phyloP scores from a whole-genome alignment of 2,113 vertebrate genomes.

The Perca schrenkii region DNA sequence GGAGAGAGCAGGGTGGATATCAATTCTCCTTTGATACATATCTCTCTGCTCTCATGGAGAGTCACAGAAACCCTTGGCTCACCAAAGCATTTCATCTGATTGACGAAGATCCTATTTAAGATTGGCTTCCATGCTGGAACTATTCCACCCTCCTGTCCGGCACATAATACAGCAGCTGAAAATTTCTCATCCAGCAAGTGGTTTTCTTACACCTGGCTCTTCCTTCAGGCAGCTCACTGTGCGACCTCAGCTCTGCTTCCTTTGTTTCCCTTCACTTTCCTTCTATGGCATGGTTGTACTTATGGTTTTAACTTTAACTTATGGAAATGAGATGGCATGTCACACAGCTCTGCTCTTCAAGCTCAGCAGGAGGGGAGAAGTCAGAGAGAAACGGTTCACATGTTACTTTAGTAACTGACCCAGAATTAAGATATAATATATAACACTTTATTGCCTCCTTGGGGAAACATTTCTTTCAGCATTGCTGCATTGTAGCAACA shows the following conservation, averaged over 20 bases:
- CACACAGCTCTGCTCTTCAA: neutral
- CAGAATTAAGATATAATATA: neutral
- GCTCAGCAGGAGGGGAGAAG: neutral
- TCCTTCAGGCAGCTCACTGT: neutral
- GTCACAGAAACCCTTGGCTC: constrained; percentile 89
- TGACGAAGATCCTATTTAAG: constrained; percentile 92
- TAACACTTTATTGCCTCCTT: neutral
- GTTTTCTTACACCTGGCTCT: neutral
- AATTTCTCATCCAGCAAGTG: neutral
- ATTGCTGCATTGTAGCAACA: neutral
- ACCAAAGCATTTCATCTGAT: constrained; percentile 91
- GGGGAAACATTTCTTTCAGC: neutral
- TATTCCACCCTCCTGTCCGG: constrained; percentile 67
- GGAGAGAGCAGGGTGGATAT: constrained; percentile 89
- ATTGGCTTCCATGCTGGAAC: constrained; percentile 89
- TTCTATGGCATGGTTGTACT: neutral
- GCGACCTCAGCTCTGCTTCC: neutral
- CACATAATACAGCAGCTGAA: neutral
- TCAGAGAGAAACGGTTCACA: neutral
- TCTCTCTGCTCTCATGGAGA: constrained; percentile 88
- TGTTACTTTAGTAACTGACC: neutral
- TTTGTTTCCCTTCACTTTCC: neutral
- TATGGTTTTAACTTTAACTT: neutral
- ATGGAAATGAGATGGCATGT: too few species aligned
- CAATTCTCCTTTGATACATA: constrained; percentile 93